Conservation (phyloP, 2,113 vertebrate genomes). For the Mesoclemmys tuberculata region DNA sequence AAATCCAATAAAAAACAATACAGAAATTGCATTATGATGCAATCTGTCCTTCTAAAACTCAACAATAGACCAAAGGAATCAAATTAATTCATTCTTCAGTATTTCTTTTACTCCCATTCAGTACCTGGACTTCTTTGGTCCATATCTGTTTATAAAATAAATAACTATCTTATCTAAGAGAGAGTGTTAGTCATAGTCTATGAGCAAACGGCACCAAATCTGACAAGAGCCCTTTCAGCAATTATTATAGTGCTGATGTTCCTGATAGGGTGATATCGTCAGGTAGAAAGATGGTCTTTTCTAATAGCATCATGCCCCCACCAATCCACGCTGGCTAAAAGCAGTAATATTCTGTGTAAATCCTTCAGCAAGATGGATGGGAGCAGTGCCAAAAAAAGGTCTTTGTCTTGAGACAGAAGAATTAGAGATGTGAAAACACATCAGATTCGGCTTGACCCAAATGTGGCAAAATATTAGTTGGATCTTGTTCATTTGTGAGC, state of each 20-base stretch:
- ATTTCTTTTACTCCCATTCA: slow-evolving; percentile 37
- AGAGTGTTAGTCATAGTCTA: slow-evolving; percentile 34
- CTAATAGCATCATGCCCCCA: not conserved
- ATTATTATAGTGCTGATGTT: not conserved
- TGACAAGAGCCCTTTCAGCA: slow-evolving; percentile 31
- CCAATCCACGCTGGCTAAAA: not conserved
- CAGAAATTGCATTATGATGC: not conserved
- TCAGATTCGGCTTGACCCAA: not conserved
- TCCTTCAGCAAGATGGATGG: not conserved
- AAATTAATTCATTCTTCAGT: not conserved
- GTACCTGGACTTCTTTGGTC: not conserved
- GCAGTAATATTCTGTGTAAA: fast-evolving
- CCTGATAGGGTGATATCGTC: slow-evolving; percentile 6
- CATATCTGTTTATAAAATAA: slow-evolving; percentile 66
- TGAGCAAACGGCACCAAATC: slow-evolving; percentile 40
- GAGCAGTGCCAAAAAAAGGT: not conserved
- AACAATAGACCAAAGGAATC: slow-evolving; percentile 39
- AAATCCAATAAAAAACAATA: not conserved
- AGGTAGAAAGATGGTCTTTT: not conserved
- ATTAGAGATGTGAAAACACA: not conserved
- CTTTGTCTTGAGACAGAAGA: not conserved
- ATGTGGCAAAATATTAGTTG: not conserved
- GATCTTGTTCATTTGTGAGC: not conserved
- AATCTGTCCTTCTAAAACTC: slow-evolving; percentile 29
- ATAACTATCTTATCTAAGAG: slow-evolving; percentile 38